Percentiles rank a stretch among this genome's conserved stretches.
Conservation (phyloP, 2,888 invertebrate species). For the Yponomeuta sedellus region DNA sequence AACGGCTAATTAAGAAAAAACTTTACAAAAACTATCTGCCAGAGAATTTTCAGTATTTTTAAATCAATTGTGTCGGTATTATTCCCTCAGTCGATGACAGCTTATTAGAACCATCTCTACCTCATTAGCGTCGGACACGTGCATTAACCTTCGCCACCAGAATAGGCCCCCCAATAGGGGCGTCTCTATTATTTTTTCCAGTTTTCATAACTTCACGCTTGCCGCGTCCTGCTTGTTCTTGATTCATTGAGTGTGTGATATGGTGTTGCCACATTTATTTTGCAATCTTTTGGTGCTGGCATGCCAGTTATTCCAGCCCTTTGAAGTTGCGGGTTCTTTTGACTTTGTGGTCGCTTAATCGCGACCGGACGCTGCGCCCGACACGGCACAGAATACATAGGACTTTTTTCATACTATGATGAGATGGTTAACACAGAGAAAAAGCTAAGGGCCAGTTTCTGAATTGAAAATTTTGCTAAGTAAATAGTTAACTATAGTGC, state of each 20-base stretch:
- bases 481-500: no score
- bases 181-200: constrained; percentile 66
- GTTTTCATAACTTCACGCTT: constrained; percentile 73
- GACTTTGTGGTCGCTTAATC: constrained; percentile 52
- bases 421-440: neutral
- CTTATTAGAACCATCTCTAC: constrained; percentile 3
- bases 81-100: neutral
- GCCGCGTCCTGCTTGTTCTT: constrained; percentile 52
- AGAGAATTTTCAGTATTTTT: neutral
- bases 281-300: constrained; percentile 63
- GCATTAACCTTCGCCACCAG: constrained; percentile 29
- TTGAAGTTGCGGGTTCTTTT: constrained; percentile 72
- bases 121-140: neutral
- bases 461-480: no score
- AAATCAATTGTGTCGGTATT: neutral
- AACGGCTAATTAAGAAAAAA: no score
- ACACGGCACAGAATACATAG: constrained; percentile 46
- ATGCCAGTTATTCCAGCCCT: constrained; percentile 64
- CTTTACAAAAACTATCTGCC: no score
- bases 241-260: constrained; percentile 74
- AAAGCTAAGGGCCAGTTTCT: neutral
- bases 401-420: constrained; percentile 37
- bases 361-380: constrained; percentile 51
- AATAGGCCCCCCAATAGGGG: constrained; percentile 49
- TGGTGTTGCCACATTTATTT: constrained; percentile 72